Evolutionary conservation across 2,888 invertebrate genomes (phyloP).

Genomic region (Drosophila formosana): DNA sequence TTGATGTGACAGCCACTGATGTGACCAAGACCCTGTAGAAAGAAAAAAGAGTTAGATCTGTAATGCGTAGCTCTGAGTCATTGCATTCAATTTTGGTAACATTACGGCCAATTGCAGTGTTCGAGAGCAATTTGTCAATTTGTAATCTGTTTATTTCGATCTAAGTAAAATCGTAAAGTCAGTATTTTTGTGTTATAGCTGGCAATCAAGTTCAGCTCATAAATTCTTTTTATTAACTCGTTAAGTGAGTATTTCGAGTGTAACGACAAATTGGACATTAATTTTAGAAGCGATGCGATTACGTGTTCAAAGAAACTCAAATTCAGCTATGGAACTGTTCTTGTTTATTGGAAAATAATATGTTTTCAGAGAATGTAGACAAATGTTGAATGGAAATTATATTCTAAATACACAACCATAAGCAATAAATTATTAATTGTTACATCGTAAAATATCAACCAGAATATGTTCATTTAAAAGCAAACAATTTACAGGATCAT

Average conservation of each 20-base stretch:
- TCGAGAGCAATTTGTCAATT: neutral
- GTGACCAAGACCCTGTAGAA: slow-evolving; percentile 90
- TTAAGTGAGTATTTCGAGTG: slow-evolving; percentile 11
- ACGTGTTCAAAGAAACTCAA: neutral
- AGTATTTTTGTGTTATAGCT: neutral
- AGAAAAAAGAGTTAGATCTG: slow-evolving; percentile 66
- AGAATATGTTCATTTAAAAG: too few relatives aligned
- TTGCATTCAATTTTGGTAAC: neutral
- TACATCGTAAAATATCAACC: too few relatives aligned
- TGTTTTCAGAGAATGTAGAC: too few relatives aligned
- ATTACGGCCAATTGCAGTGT: neutral
- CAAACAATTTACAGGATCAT: too few relatives aligned
- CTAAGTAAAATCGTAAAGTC: slow-evolving; percentile 8
- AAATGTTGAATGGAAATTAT: too few relatives aligned
- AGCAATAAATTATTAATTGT: too few relatives aligned
- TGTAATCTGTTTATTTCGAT: neutral
- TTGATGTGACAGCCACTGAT: slow-evolving; percentile 97
- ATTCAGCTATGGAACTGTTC: too few relatives aligned
- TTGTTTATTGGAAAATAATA: too few relatives aligned
- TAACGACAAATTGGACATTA: neutral
- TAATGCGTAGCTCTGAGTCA: neutral
- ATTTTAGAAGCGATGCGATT: slow-evolving; percentile 1
- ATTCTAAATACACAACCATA: too few relatives aligned
- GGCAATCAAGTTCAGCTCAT: slow-evolving; percentile 1
- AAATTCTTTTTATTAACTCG: slow-evolving; percentile 5